Percentiles rank a stretch among this genome's conserved stretches.
phyloP scores from a whole-genome alignment of 2,797 vertebrate species.

The Menidia menidia region DNA sequence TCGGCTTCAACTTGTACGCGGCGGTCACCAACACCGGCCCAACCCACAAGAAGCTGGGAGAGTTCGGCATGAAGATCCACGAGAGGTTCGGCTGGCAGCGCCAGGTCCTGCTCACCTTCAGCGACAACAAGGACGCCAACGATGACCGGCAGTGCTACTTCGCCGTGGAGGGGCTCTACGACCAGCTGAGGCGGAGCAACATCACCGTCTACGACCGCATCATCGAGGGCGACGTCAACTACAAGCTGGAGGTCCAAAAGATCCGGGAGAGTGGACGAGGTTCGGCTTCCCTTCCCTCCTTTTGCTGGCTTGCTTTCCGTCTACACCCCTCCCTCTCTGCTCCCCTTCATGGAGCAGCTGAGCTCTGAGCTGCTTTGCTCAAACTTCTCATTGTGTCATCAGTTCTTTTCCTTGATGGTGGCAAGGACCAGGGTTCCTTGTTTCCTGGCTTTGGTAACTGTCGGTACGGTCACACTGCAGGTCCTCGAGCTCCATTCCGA shows the following conservation, averaged over 20 bases:
- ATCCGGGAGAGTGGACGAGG: slow-evolving; percentile 82
- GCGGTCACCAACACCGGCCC: slow-evolving; percentile 88
- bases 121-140: slow-evolving; percentile 75
- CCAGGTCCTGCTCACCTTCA: slow-evolving; percentile 83
- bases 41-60: slow-evolving; percentile 89
- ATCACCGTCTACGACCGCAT: slow-evolving; percentile 74
- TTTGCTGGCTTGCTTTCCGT: neutral
- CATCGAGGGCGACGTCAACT: slow-evolving; percentile 75
- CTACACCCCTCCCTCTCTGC: neutral
- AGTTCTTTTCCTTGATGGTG: neutral
- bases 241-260: slow-evolving; percentile 77
- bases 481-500: too few relatives aligned
- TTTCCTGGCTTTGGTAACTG: neutral
- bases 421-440: neutral
- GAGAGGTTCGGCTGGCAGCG: slow-evolving; percentile 85
- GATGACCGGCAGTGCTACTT: slow-evolving; percentile 88
- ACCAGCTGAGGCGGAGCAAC: slow-evolving; percentile 75
- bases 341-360: neutral
- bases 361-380: neutral
- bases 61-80: slow-evolving; percentile 83
- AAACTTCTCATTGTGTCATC: neutral
- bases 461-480: too few relatives aligned
- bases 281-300: slow-evolving; percentile 25
- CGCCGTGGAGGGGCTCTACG: slow-evolving; percentile 86
- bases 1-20: slow-evolving; percentile 77